Base-by-base conservation (phyloP, 2,113 vertebrate species). In the Trichomycterus rosablanca region DNA sequence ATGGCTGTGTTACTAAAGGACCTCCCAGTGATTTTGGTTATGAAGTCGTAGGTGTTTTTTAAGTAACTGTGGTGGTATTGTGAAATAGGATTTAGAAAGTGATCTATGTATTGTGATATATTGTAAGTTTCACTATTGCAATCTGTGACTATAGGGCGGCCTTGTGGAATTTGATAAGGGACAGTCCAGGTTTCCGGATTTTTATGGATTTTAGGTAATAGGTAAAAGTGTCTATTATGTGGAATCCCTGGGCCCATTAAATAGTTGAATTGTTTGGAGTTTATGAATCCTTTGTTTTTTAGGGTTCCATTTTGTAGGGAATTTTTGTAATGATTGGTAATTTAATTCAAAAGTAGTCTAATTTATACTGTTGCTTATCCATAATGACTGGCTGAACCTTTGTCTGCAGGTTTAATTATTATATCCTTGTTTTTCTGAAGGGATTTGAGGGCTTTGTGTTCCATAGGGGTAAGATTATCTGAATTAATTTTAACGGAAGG, bases 41-140 rank as follows among this genome's bases (percentile, higher is more conserved):
- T 37, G 3, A 54, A 54, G 9, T 23, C 28, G 5, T 34, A 45
- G 0, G 59, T 63, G 5, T 74, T 58, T 26, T 67, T 74, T 1
- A 74, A 2, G 4, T 67, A 63, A 12, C 63, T 70, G 1, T 23
- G 39, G 7, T 74, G 67, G 15, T 0, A 30, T 0, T 7, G 32
- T 0, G 45, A 32, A 0, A 69, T 32, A 1, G 49, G 61, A 6
- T 65, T 50, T 5, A 68, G 19, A 10, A 37, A 68, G 10, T 18
- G 14, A 6, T 68, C 65, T 3, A 68, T 37, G 3, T 23, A 63
- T 12, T 58, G 16, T 1, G 54, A 30, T 22, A 32, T 26, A 1
- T 24, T 9, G 18, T 55, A 55, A 0, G 23, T 63, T 7, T 73
- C 59, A 9, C 61, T 69, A 1, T 46, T 12, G 37, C 60, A 64